Base-by-base conservation (phyloP, 2,113 vertebrate species). In the Callionymus lyra region DNA sequence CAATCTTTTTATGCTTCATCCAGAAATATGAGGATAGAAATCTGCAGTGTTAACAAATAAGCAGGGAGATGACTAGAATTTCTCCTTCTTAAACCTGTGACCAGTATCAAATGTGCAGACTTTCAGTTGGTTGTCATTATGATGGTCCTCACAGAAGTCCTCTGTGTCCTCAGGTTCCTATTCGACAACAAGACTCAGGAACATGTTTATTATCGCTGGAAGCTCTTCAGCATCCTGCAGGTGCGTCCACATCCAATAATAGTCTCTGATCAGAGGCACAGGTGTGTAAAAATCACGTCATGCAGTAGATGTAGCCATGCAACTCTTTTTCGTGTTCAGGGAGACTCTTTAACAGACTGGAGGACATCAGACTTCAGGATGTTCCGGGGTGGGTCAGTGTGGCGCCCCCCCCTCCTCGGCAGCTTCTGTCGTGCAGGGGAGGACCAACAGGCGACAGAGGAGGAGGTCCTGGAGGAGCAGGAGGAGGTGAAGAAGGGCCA, bases 151-250 rank as follows among this genome's bases (percentile, higher is more conserved):
- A 21, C 31, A 61, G 31, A 12, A 13, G 3, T 15, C 50, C 2
- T 60, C 34, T 46, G 14, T 48, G 34, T 10, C 52, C 37, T 47
- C 57, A 88, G 87, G 63, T 88, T 88, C 55, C 84, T 88, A 53
- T 88, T 88, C 76, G 83, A 88, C 47, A 87, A 87, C 65, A 85
- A 88, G 63, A 84, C 80, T 66, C 87, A 87, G 60, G 82, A 87
- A 34, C 86, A 88, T 5, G 83, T 88, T 45, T 88, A 88, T 65
- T 88, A 88, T 64, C 79, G 86, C 35, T 88, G 86, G 87, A 87
- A 84, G 38, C 76, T 88, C 4, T 88, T 83, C 65, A 78, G 84
- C 41, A 86, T 88, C 54, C 84, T 88, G 6, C 86, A 88, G 82
- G 87, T 88, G 21, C 21, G 4, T 8, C 21, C 8, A 8, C 21